Percentiles rank a stretch among this genome's conserved stretches.
These are phyloP conservation scores for Eupithecia tripunctaria DNA, from an alignment of 2,888 invertebrate species.

Conservation along the genomic window DNA sequence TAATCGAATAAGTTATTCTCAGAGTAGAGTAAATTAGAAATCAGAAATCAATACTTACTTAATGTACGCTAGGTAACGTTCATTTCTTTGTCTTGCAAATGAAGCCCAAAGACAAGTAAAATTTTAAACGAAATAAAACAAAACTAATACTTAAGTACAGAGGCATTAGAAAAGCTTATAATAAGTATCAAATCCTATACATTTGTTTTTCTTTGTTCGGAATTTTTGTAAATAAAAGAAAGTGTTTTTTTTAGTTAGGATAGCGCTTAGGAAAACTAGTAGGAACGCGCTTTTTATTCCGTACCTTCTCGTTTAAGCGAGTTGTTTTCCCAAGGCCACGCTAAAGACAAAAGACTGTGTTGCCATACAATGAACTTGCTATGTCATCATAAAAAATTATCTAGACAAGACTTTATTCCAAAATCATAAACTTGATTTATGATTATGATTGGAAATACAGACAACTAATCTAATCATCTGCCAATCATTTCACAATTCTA, in stretches of 20 bases:
- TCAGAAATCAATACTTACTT: too few species aligned
- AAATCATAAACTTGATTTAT: slow-evolving; percentile 8
- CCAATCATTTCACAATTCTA: slow-evolving; percentile 32
- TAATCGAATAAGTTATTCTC: too few species aligned
- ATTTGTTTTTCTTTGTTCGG: not conserved
- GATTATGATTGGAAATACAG: slow-evolving; percentile 5
- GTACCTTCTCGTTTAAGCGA: too few species aligned
- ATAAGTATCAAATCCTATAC: not conserved
- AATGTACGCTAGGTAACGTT: too few species aligned
- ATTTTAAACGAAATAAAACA: not conserved
- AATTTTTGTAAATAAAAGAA: too few species aligned
- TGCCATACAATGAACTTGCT: not conserved
- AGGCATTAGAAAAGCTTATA: not conserved
- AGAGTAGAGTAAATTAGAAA: too few species aligned
- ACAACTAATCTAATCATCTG: slow-evolving; percentile 17
- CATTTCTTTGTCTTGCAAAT: too few species aligned
- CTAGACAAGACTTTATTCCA: not conserved
- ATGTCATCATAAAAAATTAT: not conserved
- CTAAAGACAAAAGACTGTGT: not conserved
- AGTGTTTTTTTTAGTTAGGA: not conserved
- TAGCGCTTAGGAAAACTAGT: not conserved
- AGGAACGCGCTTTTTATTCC: not conserved
- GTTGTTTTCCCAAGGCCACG: too few species aligned
- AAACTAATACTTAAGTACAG: not conserved
- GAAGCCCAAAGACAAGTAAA: too few species aligned